Evolutionary conservation across 2,888 invertebrate species (phyloP).

Genomic region (Cenopis cana): DNA sequence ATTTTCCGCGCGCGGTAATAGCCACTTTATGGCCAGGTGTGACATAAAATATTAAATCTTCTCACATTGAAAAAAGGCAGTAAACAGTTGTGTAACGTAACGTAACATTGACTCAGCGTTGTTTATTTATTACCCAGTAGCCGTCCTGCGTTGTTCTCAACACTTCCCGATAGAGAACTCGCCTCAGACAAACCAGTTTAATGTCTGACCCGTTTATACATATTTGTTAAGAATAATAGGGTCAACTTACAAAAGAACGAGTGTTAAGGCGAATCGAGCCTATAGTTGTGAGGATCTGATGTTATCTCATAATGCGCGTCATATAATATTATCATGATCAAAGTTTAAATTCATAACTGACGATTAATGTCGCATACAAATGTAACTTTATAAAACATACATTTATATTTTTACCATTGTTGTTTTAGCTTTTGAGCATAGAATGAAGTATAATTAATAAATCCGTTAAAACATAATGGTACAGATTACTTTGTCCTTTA

Average conservation of each 20-base stretch:
- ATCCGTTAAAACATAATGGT: background rate
- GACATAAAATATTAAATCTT: no score
- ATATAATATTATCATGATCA: slow-evolving; percentile 30
- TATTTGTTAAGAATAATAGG: background rate
- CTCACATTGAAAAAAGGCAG: background rate
- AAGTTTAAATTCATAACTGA: slow-evolving; percentile 28
- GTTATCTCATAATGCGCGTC: slow-evolving; percentile 27
- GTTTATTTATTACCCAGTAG: background rate
- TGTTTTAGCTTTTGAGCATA: background rate
- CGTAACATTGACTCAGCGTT: slow-evolving; percentile 3
- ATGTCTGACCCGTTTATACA: background rate
- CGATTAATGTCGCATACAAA: background rate
- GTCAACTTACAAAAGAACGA: background rate
- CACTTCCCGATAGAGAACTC: background rate
- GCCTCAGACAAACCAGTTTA: background rate
- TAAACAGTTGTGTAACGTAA: background rate
- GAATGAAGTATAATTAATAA: background rate
- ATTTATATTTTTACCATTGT: background rate
- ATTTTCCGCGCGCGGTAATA: no score
- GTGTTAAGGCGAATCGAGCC: background rate
- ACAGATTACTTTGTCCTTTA: no score
- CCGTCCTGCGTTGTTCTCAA: background rate
- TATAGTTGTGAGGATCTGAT: slow-evolving; percentile 18
- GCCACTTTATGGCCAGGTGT: no score
- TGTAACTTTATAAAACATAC: background rate